These are phyloP conservation scores for Cuculus canorus DNA, from an alignment of 2,797 vertebrate species.

Conservation along the genomic window DNA sequence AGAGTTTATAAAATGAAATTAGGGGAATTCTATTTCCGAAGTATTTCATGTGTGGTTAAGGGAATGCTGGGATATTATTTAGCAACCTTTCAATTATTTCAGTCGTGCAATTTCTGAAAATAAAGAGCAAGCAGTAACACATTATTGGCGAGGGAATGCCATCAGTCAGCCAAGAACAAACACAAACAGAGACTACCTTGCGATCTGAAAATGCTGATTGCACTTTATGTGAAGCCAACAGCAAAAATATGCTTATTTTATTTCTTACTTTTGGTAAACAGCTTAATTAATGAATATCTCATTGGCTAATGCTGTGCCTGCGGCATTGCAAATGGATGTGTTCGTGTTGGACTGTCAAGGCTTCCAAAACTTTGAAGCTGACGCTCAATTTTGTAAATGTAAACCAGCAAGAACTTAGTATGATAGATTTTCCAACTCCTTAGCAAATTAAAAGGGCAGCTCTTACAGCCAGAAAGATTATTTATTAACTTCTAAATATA, in stretches of 20 bases:
- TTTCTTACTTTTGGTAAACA: constrained; percentile 37
- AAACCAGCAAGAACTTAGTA: not conserved
- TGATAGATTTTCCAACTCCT: not conserved
- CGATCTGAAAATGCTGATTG: constrained; percentile 32
- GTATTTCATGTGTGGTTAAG: not conserved
- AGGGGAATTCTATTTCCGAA: not conserved
- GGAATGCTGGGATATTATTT: not conserved
- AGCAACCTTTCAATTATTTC: constrained; percentile 16
- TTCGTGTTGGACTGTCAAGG: not conserved
- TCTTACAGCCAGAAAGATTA: not conserved
- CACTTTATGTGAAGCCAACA: constrained; percentile 6
- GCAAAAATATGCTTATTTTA: constrained; percentile 12
- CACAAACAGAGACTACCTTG: constrained; percentile 1
- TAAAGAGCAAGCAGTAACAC: not conserved
- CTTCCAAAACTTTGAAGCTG: constrained; percentile 3
- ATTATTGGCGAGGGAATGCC: not conserved
- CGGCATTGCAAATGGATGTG: not conserved
- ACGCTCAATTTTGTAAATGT: constrained; percentile 27
- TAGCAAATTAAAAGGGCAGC: constrained; percentile 5
- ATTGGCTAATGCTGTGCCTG: not conserved
- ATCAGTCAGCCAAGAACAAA: not conserved
- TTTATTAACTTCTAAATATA: not conserved
- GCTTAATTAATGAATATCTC: constrained; percentile 14
- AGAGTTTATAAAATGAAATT: not conserved
- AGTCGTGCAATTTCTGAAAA: not conserved